Conservation (phyloP, 2,113 vertebrate genomes). For the Pelecanus crispus region DNA sequence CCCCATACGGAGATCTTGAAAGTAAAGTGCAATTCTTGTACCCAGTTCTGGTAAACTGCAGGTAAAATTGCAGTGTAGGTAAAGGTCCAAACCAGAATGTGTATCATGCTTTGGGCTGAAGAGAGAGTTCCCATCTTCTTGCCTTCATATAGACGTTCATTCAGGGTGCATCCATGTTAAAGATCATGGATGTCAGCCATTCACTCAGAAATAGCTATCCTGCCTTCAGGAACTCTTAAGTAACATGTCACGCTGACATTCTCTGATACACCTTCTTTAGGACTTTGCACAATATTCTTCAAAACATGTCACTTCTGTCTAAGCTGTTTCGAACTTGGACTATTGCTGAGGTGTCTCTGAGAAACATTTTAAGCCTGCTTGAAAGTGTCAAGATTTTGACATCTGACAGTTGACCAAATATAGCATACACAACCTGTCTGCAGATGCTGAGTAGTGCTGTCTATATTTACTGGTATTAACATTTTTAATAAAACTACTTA, state of each 20-base stretch:
- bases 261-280: not conserved
- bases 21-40: not conserved
- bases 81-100: not conserved
- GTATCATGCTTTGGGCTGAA: not conserved
- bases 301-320: not conserved
- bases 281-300: not conserved
- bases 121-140: not conserved
- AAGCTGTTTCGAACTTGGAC: not conserved
- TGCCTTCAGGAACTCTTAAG: not conserved
- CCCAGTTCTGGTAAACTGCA: not conserved
- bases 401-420: not conserved
- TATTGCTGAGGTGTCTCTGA: not conserved
- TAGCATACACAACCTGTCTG: not conserved
- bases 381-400: not conserved
- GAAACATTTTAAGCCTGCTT: not conserved
- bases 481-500: not conserved
- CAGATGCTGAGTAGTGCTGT: not conserved
- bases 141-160: not conserved
- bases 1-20: not conserved
- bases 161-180: not conserved
- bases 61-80: not conserved
- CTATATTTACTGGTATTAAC: not conserved
- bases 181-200: not conserved
- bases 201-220: not conserved
- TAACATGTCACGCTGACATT: not conserved